Conservation (phyloP, 2,113 vertebrate genomes). For the Aptenodytes forsteri region DNA sequence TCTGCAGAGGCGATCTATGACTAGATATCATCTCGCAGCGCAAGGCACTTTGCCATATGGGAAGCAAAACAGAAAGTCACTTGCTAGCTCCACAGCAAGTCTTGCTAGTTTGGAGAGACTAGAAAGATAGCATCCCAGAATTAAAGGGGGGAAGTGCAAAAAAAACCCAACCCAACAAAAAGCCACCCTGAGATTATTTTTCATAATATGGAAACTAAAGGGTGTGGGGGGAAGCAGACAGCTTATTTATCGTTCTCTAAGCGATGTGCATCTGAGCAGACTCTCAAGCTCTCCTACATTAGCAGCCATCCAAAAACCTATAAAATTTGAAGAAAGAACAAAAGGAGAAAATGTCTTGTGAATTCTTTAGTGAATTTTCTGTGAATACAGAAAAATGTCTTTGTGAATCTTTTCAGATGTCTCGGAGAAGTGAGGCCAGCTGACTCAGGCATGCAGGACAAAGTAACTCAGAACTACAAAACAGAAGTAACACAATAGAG, state of each 20-base stretch:
- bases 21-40: not conserved
- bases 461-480: not conserved
- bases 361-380: not conserved
- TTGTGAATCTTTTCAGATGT: not conserved
- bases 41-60: not conserved
- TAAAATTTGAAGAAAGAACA: not conserved
- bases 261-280: not conserved
- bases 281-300: not conserved
- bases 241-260: not conserved
- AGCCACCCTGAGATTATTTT: not conserved
- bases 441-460: not conserved
- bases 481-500: not conserved
- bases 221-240: rapidly evolving
- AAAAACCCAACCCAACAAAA: not conserved
- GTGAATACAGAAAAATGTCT: not conserved
- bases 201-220: not conserved
- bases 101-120: not conserved
- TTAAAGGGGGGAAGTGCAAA: not conserved
- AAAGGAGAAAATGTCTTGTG: not conserved
- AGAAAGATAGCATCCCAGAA: not conserved
- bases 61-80: not conserved
- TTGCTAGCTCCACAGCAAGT: not conserved
- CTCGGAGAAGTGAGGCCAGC: not conserved
- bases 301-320: not conserved
- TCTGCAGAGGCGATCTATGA: not conserved